Base-by-base conservation (phyloP, 2,888 invertebrate species). In the Dioctria linearis region DNA sequence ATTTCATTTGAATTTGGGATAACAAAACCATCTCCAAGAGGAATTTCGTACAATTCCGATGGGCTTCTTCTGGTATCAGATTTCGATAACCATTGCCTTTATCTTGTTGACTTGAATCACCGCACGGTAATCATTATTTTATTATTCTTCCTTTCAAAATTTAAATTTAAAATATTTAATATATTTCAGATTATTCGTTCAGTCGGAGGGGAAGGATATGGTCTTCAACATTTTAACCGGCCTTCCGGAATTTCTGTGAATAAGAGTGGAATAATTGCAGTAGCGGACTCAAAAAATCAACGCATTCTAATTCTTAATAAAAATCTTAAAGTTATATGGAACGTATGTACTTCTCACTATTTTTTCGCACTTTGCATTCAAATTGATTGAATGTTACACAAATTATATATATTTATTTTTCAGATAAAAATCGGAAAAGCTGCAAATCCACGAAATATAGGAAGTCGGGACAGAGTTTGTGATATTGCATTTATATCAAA, bases 251-350 rank as follows among this genome's bases (percentile, higher is more conserved):
- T 98, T 66, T 93, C 94, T 83, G 94, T 95, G 78, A 97, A 97
- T 87, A 95, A 95, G 86, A 94, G 95, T 83, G 97, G 98, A 54
- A 94, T 95, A 84, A 94, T 98, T 84, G 92, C 98, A 82, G 95
- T 98, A 65, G 96, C 97, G 3, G 98, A 98, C 90, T 97, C 97
- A 0, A 93, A 96, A 86, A 98, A 98, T 90, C 95, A 97, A 88
- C 71, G 71, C 39, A 39, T 71, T 71, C 40, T 71, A 8, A 54
- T 71, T 71, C 37, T 71, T 39, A 71, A 71, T n/a, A 46, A 54
- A 3, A 46, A 40, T 5, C 71, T 71, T 49, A 51, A 71, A 51
- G 51, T 51, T 25, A 40, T 54, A 9, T 71, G 71, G 71, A 25
- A 49, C 4, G 71, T 71, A 71, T 3, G 71, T 51, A 46, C 8